Base-by-base conservation (phyloP, 64 coral and sea anemone genomes). In the Montipora foliosa region DNA sequence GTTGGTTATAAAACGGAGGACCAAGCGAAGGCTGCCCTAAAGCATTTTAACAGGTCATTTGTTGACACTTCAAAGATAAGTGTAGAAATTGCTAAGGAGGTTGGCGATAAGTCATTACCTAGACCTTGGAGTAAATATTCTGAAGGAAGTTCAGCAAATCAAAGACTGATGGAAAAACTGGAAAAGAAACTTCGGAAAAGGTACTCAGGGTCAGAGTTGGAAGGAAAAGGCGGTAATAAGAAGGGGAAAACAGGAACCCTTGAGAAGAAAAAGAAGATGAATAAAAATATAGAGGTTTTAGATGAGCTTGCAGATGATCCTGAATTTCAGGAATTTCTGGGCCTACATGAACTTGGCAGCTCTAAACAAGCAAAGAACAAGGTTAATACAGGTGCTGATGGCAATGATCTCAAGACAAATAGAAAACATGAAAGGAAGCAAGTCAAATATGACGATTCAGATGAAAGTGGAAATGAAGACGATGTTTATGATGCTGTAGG, bases 101-200 rank as follows among this genome's bases (percentile, higher is more conserved):
- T 96, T 9, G 98, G 98, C 17, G 98, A 96, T 22, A 62, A 92
- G 12, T 72, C 87, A 4, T 67, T 88, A 2, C 83, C 92, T 0
- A 84, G 98, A 58, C 95, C 98, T 7, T 99, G 98, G 98, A 99
- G 98, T 80, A 99, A 96, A 79, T 96, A 99, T 69, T 94, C 95
- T 1, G 92, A 99, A 44, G 92, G 93, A 52, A 99, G 98, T n/a
- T 99, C 98, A 51, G 98, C 98, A 52, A 89, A 92, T 47, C 60
- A 96, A n/a, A 94, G 90, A 79, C 78, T 82, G 50, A 61, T 81
- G 21, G 59, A 95, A 79, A 98, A 94, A 79, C 17, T 44, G 4
- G 74, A 71, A 86, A 80, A 53, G 49, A 92, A 37, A 37, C 37
- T 37, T 37, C 37, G 37, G 37, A 37, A 37, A 37, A 37, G 37